Evolutionary conservation across 2,797 vertebrate species (phyloP), one percentile per base, ranked within the genome.

Genomic region (Bradypodion pumilum): DNA sequence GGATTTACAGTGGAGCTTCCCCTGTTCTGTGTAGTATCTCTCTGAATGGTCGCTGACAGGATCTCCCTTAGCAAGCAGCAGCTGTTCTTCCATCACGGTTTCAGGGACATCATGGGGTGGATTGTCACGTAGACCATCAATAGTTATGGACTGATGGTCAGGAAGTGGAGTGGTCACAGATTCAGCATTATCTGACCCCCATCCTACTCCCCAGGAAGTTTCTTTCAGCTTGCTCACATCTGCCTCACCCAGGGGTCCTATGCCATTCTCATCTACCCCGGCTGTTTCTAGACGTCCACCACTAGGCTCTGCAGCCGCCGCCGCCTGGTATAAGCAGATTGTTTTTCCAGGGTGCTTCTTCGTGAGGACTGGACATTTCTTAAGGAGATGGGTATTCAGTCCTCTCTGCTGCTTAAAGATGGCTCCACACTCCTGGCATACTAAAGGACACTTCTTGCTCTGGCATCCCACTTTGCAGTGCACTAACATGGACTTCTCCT

Each of bases 351-450:
- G 86, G 68, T 84, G 96, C 87, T 91, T 97, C 86, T 91, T 95
- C 27, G 93, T 91, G 29, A 95, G 86, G 19, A 94, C 89, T 0
- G 96, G 96, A 77, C 98, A 99, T 87, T 97, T 99, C 79, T 96
- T 97, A 29, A 96, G 92, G 6, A 96, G 89, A 77, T 99, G 98
- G 12, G 96, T 97, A 60, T 97, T 96, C 10, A 99, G 96, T 16
- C 98, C 97, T 9, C 97, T 96, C 82, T 94, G 97, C 85, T 99
- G 98, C 92, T 98, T 99, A 93, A 99, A 99, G 89, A 93, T 94
- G n/a, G 96, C 95, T 0, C 98, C 97, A 0, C 98, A 99, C 60
- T 96, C 95, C 0, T 37, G 78, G 88, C 98, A 99, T 23, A 94
- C 46, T 0, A 98, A 95, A 0, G 94, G 94, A 63, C 92, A 93